Evolutionary conservation across 2,113 vertebrate genomes (phyloP).

Genomic region (Empidonax alnorum): DNA sequence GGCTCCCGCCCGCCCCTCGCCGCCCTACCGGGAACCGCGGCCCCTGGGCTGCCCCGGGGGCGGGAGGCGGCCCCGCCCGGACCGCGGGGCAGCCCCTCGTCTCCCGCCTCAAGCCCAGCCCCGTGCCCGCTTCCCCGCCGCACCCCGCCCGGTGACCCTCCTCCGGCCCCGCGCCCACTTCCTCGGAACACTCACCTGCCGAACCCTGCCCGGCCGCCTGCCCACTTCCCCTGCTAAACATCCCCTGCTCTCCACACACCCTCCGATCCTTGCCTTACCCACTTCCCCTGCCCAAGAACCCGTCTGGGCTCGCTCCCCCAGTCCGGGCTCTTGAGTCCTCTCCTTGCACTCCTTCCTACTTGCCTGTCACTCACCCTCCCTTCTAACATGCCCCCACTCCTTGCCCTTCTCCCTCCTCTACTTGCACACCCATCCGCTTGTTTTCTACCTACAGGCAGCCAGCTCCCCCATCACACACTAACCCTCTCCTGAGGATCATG

Average conservation of each 20-base stretch:
- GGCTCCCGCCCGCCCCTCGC: not conserved
- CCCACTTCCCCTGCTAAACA: not conserved
- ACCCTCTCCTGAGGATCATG: not conserved
- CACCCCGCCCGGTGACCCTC: not conserved
- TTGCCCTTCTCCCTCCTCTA: not conserved
- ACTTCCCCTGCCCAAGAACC: not conserved
- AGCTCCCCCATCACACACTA: rapidly evolving
- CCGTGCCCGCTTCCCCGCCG: not conserved
- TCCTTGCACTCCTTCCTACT: no score
- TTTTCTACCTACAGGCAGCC: not conserved
- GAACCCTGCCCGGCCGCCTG: not conserved
- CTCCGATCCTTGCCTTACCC: not conserved
- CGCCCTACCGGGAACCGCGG: not conserved
- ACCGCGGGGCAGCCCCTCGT: not conserved
- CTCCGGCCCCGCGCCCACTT: not conserved
- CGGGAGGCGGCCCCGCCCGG: no score
- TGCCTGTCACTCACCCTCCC: not conserved
- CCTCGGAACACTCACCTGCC: not conserved
- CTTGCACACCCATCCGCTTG: rapidly evolving
- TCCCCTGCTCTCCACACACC: not conserved
- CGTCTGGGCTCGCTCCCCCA: not conserved
- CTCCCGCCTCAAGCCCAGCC: not conserved
- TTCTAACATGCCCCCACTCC: not conserved
- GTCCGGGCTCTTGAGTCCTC: not conserved
- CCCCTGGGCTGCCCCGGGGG: not conserved